A percentile compares a stretch with the other conserved stretches of the same genome.
Conservation (phyloP, 2,888 invertebrate genomes). For the Cylloceria caligata region DNA sequence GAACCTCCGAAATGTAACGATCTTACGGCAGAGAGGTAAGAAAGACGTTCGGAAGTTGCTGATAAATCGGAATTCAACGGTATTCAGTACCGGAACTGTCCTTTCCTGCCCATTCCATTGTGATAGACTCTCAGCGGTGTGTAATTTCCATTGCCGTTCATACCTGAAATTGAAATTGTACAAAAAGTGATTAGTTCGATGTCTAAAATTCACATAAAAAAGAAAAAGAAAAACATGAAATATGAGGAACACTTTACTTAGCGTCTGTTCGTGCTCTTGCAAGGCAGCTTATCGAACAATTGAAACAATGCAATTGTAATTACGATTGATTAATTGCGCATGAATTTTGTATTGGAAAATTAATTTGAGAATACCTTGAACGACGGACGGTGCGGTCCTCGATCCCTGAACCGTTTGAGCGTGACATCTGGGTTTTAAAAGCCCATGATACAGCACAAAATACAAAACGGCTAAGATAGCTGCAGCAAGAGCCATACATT, state of each 20-base stretch:
- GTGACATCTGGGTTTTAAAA: slow-evolving; percentile 90
- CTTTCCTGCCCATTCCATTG: slow-evolving; percentile 92
- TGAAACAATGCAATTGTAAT: slow-evolving; percentile 8
- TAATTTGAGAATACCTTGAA: slow-evolving; percentile 86
- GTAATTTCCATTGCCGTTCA: slow-evolving; percentile 90
- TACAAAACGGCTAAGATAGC: slow-evolving; percentile 89
- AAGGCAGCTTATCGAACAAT: slow-evolving; percentile 75
- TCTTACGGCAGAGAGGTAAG: slow-evolving; percentile 48
- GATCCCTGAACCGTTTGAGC: slow-evolving; percentile 88
- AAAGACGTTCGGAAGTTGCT: slow-evolving; percentile 42
- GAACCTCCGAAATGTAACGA: slow-evolving; percentile 34
- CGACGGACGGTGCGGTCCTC: slow-evolving; percentile 87
- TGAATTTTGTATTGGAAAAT: neutral
- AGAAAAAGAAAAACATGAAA: slow-evolving; percentile 10
- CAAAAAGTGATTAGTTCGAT: slow-evolving; percentile 25
- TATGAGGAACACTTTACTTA: slow-evolving; percentile 71
- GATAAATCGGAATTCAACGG: neutral
- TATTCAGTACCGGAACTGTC: slow-evolving; percentile 91
- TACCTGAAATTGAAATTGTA: slow-evolving; percentile 85
- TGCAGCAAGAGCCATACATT: slow-evolving; percentile 89
- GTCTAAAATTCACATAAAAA: neutral
- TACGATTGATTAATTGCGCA: slow-evolving; percentile 1
- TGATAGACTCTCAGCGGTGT: slow-evolving; percentile 93
- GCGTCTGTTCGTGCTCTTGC: slow-evolving; percentile 74
- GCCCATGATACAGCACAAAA: slow-evolving; percentile 90